A percentile compares a stretch with the other conserved stretches of the same genome.
Conservation (phyloP, 2,797 vertebrate species). For the Cossypha polioptera region DNA sequence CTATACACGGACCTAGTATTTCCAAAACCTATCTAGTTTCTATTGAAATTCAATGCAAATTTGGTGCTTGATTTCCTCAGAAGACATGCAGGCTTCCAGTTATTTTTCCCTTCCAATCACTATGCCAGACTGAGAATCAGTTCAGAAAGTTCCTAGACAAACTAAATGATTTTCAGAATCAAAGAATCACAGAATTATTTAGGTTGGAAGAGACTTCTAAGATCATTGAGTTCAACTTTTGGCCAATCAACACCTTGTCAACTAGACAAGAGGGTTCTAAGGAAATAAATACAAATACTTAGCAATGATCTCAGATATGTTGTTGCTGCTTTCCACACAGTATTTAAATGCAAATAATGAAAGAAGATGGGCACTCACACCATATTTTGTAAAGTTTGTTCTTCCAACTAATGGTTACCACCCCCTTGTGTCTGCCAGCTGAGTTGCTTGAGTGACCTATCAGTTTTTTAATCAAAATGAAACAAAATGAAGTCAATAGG, state of each 20-base stretch:
- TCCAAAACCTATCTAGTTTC: neutral
- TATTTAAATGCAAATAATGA: neutral
- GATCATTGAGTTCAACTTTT: neutral
- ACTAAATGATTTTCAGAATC: neutral
- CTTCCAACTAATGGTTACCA: neutral
- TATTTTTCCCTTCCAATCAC: neutral
- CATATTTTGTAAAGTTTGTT: neutral
- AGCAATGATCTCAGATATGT: neutral
- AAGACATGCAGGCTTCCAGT: neutral
- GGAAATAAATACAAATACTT: neutral
- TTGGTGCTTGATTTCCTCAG: neutral
- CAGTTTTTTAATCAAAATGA: neutral
- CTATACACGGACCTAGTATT: neutral
- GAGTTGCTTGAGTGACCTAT: neutral
- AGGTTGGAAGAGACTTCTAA: neutral
- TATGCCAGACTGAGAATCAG: neutral
- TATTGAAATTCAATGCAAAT: neutral
- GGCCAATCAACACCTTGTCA: neutral
- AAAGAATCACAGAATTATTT: neutral
- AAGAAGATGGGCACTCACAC: neutral
- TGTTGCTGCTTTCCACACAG: neutral
- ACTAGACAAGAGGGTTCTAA: neutral
- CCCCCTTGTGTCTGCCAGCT: neutral
- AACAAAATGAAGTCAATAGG: neutral
- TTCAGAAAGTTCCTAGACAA: neutral